These are phyloP conservation scores for Chromoteleia sp. DNA, from an alignment of 2,888 invertebrate genomes.

Conservation along the genomic window DNA sequence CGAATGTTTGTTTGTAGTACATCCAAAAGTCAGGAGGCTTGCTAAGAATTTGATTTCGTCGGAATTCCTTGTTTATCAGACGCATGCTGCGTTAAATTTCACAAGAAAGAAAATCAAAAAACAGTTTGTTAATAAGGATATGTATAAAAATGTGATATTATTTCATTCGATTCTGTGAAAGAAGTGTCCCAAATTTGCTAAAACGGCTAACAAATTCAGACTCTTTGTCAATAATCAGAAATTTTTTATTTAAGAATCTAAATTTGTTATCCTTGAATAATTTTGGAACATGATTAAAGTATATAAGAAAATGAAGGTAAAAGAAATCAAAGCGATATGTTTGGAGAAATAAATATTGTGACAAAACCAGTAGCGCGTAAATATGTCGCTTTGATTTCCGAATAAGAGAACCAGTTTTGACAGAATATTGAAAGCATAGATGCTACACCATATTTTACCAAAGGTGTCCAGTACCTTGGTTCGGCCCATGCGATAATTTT, in stretches of 20 bases:
- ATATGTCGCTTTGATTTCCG: constrained; percentile 12
- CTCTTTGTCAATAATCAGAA: background rate
- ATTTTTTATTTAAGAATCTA: constrained; percentile 3
- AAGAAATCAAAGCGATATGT: no score
- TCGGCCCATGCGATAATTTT: constrained; percentile 97
- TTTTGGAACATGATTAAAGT: constrained; percentile 21
- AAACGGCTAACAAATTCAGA: constrained; percentile 1
- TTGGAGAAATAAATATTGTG: no score
- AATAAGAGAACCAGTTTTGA: background rate
- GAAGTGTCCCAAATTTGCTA: constrained; percentile 30
- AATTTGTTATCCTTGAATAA: constrained; percentile 33
- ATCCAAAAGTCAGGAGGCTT: constrained; percentile 19
- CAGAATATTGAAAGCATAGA: constrained; percentile 35
- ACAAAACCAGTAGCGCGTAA: background rate
- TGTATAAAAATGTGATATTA: background rate
- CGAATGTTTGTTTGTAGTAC: constrained; percentile 31
- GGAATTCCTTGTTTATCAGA: constrained; percentile 31
- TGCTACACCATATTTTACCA: constrained; percentile 44
- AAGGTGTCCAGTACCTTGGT: constrained; percentile 92
- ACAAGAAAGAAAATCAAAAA: background rate
- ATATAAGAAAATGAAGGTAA: background rate
- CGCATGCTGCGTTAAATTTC: constrained; percentile 28
- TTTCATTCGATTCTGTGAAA: constrained; percentile 35
- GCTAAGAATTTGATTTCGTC: constrained; percentile 16
- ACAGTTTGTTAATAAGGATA: constrained; percentile 13